A percentile compares a stretch with the other conserved stretches of the same genome.
Conservation (phyloP, 1,140 invertebrate genomes). For the Monomorium pharaonis region DNA sequence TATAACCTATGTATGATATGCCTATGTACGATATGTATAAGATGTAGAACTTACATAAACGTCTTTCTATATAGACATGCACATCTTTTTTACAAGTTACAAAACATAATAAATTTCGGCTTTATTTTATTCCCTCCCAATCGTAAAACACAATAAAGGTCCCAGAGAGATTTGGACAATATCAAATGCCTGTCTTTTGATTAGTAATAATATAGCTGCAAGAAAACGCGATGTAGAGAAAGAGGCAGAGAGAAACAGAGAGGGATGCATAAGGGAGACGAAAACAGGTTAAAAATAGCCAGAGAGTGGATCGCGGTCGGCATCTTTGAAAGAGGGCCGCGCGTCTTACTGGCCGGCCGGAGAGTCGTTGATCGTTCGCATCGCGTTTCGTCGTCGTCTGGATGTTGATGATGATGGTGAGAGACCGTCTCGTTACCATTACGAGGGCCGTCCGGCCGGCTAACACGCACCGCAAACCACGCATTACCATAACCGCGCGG, state of each 20-base stretch:
- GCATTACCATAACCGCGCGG: conserved; percentile 74
- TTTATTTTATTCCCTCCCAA: not conserved
- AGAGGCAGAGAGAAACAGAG: not conserved
- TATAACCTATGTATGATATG: not conserved
- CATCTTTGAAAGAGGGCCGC: conserved; percentile 72
- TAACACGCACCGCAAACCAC: conserved; percentile 73
- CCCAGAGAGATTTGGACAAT: not conserved
- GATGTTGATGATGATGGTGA: conserved; percentile 79
- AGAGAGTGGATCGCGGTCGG: conserved; percentile 65
- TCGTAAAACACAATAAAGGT: not conserved
- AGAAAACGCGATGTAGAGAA: not conserved
- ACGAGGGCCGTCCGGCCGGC: conserved; percentile 71
- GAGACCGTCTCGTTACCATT: conserved; percentile 77
- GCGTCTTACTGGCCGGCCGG: conserved; percentile 42
- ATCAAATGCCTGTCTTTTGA: not conserved
- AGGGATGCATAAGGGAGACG: conserved; percentile 47
- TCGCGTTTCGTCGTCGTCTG: conserved; percentile 75
- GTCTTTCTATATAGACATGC: not conserved
- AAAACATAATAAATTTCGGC: not conserved
- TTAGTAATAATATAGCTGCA: conserved; percentile 6
- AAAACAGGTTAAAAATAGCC: conserved; percentile 77
- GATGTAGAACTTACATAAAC: not conserved
- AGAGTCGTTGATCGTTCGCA: conserved; percentile 75
- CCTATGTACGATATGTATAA: not conserved
- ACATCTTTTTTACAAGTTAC: not conserved